Evolutionary conservation across 2,113 vertebrate genomes (phyloP).

Genomic region (Ophiodon elongatus): DNA sequence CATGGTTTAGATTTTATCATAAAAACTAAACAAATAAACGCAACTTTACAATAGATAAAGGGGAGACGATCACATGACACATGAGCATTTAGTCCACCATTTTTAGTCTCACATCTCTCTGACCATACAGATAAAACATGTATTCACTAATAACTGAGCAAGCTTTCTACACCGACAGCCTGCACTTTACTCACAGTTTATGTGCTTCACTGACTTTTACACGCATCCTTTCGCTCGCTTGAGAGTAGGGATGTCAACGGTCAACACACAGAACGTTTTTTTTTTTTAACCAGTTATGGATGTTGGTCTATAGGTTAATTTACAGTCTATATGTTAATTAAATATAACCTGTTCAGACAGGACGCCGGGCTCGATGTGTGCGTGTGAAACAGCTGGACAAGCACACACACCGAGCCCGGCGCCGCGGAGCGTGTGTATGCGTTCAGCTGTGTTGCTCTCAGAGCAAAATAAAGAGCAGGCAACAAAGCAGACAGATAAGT

Average conservation of each 20-base stretch:
- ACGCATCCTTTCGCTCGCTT: not conserved
- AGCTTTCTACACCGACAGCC: not conserved
- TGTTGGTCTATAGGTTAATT: not conserved
- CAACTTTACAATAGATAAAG: no score
- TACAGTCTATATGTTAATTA: not conserved
- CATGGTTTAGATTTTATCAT: not conserved
- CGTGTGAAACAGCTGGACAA: not conserved
- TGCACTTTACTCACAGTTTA: not conserved
- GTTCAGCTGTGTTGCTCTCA: not conserved
- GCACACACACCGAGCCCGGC: not conserved
- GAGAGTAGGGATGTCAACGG: not conserved
- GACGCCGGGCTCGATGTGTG: not conserved
- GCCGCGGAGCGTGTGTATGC: no score
- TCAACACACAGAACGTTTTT: not conserved
- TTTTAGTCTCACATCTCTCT: not conserved
- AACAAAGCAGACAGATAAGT: not conserved
- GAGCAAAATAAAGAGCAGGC: not conserved
- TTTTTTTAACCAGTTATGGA: not conserved
- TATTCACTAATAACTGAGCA: not conserved
- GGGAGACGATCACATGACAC: not conserved
- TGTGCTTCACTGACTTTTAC: not conserved
- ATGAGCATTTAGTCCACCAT: not conserved
- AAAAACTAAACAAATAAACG: not conserved
- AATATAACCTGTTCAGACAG: conserved; percentile 1
- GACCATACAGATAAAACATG: not conserved